Evolutionary conservation across 2,797 vertebrate genomes (phyloP).

Genomic region (Potorous gilbertii): DNA sequence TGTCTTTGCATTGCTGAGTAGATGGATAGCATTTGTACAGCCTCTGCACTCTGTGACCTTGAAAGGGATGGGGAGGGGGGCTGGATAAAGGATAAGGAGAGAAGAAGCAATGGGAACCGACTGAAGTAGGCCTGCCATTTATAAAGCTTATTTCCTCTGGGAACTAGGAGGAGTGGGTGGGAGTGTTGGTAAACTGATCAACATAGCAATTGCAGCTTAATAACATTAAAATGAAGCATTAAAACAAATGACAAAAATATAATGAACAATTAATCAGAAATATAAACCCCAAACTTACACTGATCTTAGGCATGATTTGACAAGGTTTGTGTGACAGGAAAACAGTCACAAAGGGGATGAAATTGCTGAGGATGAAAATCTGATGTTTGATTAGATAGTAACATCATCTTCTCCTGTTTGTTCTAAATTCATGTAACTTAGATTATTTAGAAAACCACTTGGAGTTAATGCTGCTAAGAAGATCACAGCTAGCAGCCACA

Average conservation of each 20-base stretch:
- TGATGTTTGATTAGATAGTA: not conserved
- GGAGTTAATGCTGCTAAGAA: not conserved
- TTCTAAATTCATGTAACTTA: not conserved
- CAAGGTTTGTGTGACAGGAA: not conserved
- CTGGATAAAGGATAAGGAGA: not conserved
- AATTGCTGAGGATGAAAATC: not conserved
- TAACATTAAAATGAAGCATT: slow-evolving; percentile 28
- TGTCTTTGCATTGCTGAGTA: not conserved
- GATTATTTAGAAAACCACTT: slow-evolving; percentile 31
- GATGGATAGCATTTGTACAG: not conserved
- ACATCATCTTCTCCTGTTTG: not conserved
- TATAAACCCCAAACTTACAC: slow-evolving; percentile 14
- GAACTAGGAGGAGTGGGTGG: not conserved
- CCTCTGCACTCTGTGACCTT: not conserved
- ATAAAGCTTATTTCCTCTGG: not conserved
- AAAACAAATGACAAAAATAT: not conserved
- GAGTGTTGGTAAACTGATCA: slow-evolving; percentile 5
- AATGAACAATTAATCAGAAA: slow-evolving; percentile 27
- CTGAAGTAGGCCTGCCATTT: not conserved
- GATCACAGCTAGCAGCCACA: not conserved
- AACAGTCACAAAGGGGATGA: not conserved
- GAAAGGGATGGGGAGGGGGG: not conserved
- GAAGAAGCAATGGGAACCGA: not conserved
- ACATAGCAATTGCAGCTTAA: slow-evolving; percentile 11
- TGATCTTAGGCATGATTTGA: not conserved